phyloP scores from a whole-genome alignment of 37 sponge, comb jelly and placozoan genomes.

The Dysidea cf. avara region DNA sequence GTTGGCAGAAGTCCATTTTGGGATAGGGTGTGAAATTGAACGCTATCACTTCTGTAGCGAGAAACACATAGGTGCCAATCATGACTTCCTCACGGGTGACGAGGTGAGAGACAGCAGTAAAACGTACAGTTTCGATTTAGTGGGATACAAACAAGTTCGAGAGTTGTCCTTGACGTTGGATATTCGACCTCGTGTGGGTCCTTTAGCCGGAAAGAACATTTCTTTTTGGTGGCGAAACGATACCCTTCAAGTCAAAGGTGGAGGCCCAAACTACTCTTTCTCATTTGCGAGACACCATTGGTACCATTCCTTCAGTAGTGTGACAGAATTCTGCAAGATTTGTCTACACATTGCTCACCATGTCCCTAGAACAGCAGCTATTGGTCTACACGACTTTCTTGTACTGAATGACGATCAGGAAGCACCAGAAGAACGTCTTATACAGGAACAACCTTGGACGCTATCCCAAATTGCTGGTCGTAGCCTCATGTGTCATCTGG shows the following conservation, averaged over 20 bases:
- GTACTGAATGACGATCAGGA: constrained; percentile 12
- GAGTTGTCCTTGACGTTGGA: constrained; percentile 6
- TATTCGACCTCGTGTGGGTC: constrained; percentile 34
- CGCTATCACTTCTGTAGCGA: background rate
- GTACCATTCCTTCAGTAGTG: constrained; percentile 1
- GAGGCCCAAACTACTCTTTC: constrained; percentile 15
- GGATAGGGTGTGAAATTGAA: background rate
- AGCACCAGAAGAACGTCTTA: background rate
- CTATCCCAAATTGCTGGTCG: constrained; percentile 13
- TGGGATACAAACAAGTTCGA: background rate
- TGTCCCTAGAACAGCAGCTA: background rate
- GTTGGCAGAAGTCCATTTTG: background rate
- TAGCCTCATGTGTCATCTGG: constrained; percentile 14
- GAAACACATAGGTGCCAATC: background rate
- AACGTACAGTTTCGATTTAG: background rate
- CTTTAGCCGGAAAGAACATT: constrained; percentile 12
- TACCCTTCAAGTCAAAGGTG: constrained; percentile 13
- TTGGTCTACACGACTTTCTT: no score
- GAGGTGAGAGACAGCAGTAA: background rate
- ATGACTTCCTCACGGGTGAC: background rate
- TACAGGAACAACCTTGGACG: background rate
- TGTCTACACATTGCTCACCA: constrained; percentile 39
- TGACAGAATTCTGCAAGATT: constrained; percentile 26
- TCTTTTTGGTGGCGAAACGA: constrained; percentile 17
- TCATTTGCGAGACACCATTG: constrained; percentile 1